Evolutionary conservation across 2,797 vertebrate species (phyloP), one percentile per base, ranked within the genome.

Genomic region (Myotis vivesi): DNA sequence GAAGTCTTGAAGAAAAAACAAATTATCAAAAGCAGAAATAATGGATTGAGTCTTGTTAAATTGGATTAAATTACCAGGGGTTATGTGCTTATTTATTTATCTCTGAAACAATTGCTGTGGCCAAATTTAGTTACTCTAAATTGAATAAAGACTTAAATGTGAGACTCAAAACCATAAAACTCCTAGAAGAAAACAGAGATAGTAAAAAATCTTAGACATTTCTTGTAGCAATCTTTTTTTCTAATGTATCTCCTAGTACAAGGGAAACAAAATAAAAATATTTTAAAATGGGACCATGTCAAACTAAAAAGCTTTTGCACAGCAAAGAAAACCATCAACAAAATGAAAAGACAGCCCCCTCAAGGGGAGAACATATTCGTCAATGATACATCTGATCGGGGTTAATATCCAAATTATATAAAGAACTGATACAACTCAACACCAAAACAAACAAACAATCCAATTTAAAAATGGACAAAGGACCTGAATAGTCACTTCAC

Each of bases 21-120:
- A 77, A 51, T 83, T 89, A 66, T 66, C 44, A 89, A 91, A 88
- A 81, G 71, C 59, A 84, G 19, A 92, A 77, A 89, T 73, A 25
- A 15, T 44, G 2, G 33, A 59, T 59, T 82, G 30, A 3, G 2
- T 46, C 8, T 92, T 76, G 9, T 69, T 86, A 93, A 69, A 44
- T 77, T 89, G 53, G 20, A 53, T 86, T 82, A 68, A 11, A 73
- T 41, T 66, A 20, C 10, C 75, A 28, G 11, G 7, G 2, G 10
- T 77, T n/a, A 88, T 85, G 55, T 71, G 12, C 53, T 71, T 92
- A 44, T 23, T 94, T 36, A 87, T 30, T 68, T 79, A 33, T 68
- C 51, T 89, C 44, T 87, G n/a, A 94, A 80, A 82, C 84, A 62
- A 80, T 90, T 91, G 3, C 20, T 83, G 5, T 94, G 30, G 38